These are phyloP conservation scores for western clawed frog (Xenopus tropicalis) DNA, from an alignment of 2,113 vertebrate genomes.

Conservation along the genomic window UCB_Xtro_10.0 CM004451.2:54394001-54394500, in stretches of 20 bases:
- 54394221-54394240: conserved; percentile 25
- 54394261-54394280: conserved; percentile 14
- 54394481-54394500: too few relatives aligned
- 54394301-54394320: conserved; percentile 24
- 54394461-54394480: too few relatives aligned
- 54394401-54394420: too few relatives aligned
- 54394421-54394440: too few relatives aligned
- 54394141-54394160: conserved; percentile 1
- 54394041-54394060: conserved; percentile 11
- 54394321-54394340: conserved; percentile 20
- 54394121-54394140: conserved; percentile 13
- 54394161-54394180: conserved; percentile 22
- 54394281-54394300: conserved; percentile 37
- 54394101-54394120: conserved; percentile 17
- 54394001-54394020: background rate
- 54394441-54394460: too few relatives aligned
- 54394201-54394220: conserved; percentile 35
- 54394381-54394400: conserved; percentile 14
- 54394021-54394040: conserved; percentile 1
- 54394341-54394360: background rate
- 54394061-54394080: conserved; percentile 9
- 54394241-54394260: conserved; percentile 26
- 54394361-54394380: conserved; percentile 7
- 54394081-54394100: background rate
- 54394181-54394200: conserved; percentile 26